Base-by-base conservation (phyloP, 2,113 vertebrate genomes). In the Saimiri boliviensis region DNA sequence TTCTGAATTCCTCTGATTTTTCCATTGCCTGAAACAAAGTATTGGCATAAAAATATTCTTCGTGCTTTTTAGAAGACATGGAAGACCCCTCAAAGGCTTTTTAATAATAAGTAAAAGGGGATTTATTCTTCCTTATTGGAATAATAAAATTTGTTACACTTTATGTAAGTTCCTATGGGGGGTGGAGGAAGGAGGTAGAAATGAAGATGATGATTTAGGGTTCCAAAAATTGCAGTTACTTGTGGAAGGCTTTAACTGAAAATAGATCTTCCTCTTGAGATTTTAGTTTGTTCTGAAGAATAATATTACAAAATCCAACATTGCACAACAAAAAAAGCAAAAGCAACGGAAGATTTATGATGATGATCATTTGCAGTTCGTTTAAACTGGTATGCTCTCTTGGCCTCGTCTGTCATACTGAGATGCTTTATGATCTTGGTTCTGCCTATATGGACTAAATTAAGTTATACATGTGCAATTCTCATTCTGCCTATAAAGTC, bases 321-420 rank as follows among this genome's bases (percentile, higher is more conserved):
- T 98, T 98, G 89, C 97, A 97, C 95, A 98, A 98, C 96, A 92
- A 94, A 97, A 94, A 91, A 95, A 97, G 97, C 96, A 97, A 98
- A 95, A 89, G 89, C 95, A 96, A 94, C 54, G 95, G 42, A 86
- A 97, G 93, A 98, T 97, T 98, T 95, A 96, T 93, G 66, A 76
- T 97, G 96, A 95, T 88, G 81, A 90, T 97, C 97, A 25, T 95
- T 95, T 91, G 89, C 96, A 97, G 68, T 66, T 95, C 71, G 58
- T 81, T 97, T 90, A 93, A 97, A 2, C 7, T 95, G 84, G 82
- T 60, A 30, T 90, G 71, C 94, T 97, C 92, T 86, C 77, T 96
- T 56, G 79, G 93, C 60, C 84, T 97, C 56, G 0, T 70, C 76
- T 96, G 96, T 85, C 83, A 40, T 93, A 32, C 32, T 42, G 16